phyloP scores from a whole-genome alignment of 2,797 vertebrate genomes.

The Macropodus opercularis region DNA sequence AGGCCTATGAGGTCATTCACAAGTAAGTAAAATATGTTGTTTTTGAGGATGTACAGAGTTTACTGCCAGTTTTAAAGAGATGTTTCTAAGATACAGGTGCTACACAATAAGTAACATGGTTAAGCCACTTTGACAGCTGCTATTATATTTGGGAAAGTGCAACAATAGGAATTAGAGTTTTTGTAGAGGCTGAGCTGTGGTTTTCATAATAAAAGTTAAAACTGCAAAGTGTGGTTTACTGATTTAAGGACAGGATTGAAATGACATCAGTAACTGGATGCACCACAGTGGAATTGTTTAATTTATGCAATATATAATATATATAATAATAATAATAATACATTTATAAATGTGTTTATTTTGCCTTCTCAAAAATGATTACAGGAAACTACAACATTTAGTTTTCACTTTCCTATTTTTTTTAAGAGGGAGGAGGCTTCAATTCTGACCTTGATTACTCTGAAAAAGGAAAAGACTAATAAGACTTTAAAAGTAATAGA shows the following conservation, averaged over 20 bases:
- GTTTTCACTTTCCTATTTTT: not conserved
- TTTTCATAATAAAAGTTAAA: too few relatives aligned
- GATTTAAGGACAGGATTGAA: too few relatives aligned
- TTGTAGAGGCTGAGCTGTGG: too few relatives aligned
- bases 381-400: not conserved
- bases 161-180: too few relatives aligned
- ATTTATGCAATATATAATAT: too few relatives aligned
- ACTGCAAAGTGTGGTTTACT: too few relatives aligned
- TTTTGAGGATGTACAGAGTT: not conserved
- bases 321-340: too few relatives aligned
- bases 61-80: not conserved
- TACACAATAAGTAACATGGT: not conserved
- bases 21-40: conserved; percentile 1
- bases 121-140: not conserved
- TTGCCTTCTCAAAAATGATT: not conserved
- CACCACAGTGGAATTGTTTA: too few relatives aligned
- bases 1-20: conserved; percentile 16
- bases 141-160: too few relatives aligned
- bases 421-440: not conserved
- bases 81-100: not conserved
- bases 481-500: conserved; percentile 59
- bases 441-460: conserved; percentile 22
- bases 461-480: conserved; percentile 24
- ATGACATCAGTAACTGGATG: too few relatives aligned
- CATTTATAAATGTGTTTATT: too few relatives aligned